Base-by-base conservation (phyloP, 2,113 vertebrate genomes). In the Dipodomys ordii region DNA sequence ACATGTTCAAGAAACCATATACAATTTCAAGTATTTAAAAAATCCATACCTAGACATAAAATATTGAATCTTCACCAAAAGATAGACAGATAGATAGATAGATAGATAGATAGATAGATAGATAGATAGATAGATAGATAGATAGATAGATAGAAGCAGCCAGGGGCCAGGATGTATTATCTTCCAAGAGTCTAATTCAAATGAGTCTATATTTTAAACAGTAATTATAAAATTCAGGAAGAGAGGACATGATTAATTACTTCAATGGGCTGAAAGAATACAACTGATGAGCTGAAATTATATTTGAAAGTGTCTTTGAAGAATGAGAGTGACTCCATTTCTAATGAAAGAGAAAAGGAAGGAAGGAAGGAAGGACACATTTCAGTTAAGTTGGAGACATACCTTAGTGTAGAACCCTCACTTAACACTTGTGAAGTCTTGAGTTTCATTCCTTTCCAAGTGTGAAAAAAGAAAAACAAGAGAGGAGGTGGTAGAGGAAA, bases 1-100 rank as follows among this genome's bases (percentile, higher is more conserved):
- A 87, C 7, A n/a, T 20, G 90, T 44, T 92, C 22, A 84, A 81
- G 49, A 95, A 94, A 64, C 30, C 77, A 93, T 65, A 87, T 39
- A 2, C 35, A 74, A 88, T 68, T 68, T 93, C 32, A 28, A 11
- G 27, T 27, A 67, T 30, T n/a, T 39, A 88, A 87, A 60, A 95
- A 60, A 28, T 35, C 46, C 35, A 91, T 15, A 73, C 27, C 10
- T 68, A 77, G 4, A 85, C 22, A 68, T 27, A 76, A 49, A 87
- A 92, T 5, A 93, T 62, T 91, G 18, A 88, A 39, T 64, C 27
- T 72, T 5, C 23, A 80, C 53, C 7, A n/a, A 72, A 76, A 73
- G 28, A 27, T 30, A 18, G 35, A 28, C 16, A 71, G 25, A 62
- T 32, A 23, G 32, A 67, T 25, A 25, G n/a, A 32, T 12, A 57